Evolutionary conservation across 1,140 invertebrate species (phyloP).

Genomic region (Palaemon carinicauda): DNA sequence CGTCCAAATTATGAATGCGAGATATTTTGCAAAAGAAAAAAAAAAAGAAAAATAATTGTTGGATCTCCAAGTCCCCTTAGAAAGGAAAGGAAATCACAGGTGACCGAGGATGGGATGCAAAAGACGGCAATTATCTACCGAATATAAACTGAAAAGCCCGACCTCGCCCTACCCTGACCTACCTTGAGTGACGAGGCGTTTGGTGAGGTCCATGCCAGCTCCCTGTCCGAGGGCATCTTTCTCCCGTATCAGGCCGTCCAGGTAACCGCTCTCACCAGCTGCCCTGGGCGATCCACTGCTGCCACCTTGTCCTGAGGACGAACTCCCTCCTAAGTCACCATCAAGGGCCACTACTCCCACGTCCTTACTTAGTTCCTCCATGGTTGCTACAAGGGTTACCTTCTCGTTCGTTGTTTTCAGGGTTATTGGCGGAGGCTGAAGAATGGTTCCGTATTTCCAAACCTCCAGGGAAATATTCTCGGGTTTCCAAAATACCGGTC

Average conservation of each 20-base stretch:
- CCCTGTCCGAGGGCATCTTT: conserved; percentile 41
- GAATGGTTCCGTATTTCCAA: neutral
- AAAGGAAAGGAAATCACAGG: no score
- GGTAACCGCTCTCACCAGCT: conserved; percentile 22
- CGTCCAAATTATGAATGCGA: no score
- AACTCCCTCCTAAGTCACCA: neutral
- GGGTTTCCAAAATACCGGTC: neutral
- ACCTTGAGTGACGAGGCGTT: conserved; percentile 53
- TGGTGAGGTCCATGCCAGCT: conserved; percentile 54
- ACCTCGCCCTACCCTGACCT: neutral
- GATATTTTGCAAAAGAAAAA: no score
- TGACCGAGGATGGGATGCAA: no score
- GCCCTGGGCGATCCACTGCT: neutral
- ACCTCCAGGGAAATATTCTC: neutral
- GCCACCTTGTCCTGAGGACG: neutral
- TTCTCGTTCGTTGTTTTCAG: neutral
- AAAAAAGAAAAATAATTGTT: no score
- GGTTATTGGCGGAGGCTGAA: neutral
- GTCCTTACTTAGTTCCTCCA: conserved; percentile 29
- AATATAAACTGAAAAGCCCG: neutral
- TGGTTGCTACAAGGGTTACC: neutral
- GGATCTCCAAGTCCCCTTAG: no score
- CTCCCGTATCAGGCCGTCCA: conserved; percentile 53
- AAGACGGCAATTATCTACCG: no score
- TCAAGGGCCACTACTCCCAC: conserved; percentile 22